Conservation (phyloP, 2,113 vertebrate genomes). For the Tragulus kanchil region DNA sequence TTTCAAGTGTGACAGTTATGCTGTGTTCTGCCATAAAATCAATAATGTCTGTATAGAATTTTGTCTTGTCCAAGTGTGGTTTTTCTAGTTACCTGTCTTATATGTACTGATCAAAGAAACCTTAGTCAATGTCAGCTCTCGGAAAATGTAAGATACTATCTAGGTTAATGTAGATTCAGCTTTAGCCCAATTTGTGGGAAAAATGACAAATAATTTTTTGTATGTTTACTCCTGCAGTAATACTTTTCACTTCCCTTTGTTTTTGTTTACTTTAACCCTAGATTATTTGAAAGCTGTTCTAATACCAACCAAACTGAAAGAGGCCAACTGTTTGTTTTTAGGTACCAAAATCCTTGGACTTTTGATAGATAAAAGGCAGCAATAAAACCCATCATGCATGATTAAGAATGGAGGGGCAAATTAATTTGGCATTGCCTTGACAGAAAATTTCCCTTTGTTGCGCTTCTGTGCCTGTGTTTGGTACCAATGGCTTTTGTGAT, state of each 20-base stretch:
- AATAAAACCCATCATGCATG: conserved; percentile 83
- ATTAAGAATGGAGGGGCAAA: conserved; percentile 82
- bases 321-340: too few relatives aligned
- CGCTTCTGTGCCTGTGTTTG: conserved; percentile 78
- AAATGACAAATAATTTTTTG: background rate
- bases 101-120: background rate
- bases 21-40: conserved; percentile 37
- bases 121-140: background rate
- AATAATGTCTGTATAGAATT: background rate
- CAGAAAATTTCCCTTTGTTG: conserved; percentile 84
- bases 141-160: conserved; percentile 14
- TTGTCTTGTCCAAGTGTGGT: background rate
- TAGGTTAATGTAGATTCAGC: background rate
- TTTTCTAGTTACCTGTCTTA: conserved; percentile 3
- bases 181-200: background rate
- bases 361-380: too few relatives aligned
- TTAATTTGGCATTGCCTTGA: conserved; percentile 85
- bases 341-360: too few relatives aligned
- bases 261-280: conserved; percentile 52
- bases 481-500: conserved; percentile 81
- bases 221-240: background rate
- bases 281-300: background rate
- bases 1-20: conserved; percentile 85
- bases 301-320: conserved; percentile 1
- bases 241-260: background rate